Conservation (phyloP, 2,113 vertebrate genomes). For the Eclectus roratus region DNA sequence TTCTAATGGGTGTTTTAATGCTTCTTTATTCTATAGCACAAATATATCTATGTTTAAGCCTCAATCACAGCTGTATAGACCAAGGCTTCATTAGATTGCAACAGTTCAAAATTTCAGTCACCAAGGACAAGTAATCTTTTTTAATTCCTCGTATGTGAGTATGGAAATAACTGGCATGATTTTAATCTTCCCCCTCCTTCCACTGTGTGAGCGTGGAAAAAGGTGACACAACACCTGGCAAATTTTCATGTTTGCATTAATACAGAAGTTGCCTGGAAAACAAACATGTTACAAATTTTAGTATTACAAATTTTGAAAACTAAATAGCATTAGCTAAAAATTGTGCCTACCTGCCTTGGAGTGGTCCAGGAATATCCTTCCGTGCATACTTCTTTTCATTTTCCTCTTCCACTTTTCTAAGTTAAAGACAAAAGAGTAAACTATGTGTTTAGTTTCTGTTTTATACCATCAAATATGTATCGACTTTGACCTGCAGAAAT, state of each 20-base stretch:
- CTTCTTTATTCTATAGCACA: not conserved
- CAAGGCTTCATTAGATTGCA: not conserved
- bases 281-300: not conserved
- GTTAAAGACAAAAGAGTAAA: slow-evolving; percentile 44
- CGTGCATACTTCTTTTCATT: slow-evolving; percentile 75
- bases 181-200: too few species aligned
- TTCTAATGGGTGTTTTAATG: not conserved
- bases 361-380: slow-evolving; percentile 90
- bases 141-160: not conserved
- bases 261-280: not conserved
- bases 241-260: not conserved
- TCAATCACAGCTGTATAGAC: not conserved
- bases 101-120: not conserved
- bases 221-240: not conserved
- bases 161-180: not conserved
- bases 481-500: not conserved
- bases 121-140: not conserved
- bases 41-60: not conserved
- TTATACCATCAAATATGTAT: not conserved
- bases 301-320: not conserved
- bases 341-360: slow-evolving; percentile 87
- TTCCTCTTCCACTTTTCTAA: slow-evolving; percentile 79
- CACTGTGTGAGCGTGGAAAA: not conserved
- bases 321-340: not conserved
- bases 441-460: not conserved